Evolutionary conservation across 2,797 vertebrate species (phyloP).

Genomic region (Catamblyrhynchus diadema): DNA sequence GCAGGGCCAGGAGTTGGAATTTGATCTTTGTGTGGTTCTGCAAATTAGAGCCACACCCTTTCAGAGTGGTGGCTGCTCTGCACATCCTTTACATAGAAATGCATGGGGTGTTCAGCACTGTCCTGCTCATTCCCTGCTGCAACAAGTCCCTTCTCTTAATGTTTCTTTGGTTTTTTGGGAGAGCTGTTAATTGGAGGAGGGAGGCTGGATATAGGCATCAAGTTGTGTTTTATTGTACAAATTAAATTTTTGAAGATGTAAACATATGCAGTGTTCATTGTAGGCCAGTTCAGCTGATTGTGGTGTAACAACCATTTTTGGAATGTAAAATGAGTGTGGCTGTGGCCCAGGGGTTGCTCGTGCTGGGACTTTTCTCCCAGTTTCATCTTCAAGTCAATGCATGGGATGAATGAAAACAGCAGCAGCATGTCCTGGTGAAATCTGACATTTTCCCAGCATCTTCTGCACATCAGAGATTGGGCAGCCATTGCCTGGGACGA

Average conservation of each 20-base stretch:
- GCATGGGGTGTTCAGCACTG: rapidly evolving
- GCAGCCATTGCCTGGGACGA: background rate
- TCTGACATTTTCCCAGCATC: background rate
- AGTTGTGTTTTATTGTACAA: background rate
- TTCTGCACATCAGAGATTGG: background rate
- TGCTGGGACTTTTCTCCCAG: background rate
- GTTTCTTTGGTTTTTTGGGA: background rate
- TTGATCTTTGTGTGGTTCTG: background rate
- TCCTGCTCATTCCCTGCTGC: background rate
- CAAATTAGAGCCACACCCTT: background rate
- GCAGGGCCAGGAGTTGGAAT: background rate
- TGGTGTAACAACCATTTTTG: background rate
- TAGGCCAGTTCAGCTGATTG: background rate
- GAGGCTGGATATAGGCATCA: background rate
- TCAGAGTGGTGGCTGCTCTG: background rate
- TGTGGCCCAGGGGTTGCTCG: background rate
- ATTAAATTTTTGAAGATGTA: background rate
- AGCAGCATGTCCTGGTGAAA: background rate
- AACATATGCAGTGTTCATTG: background rate
- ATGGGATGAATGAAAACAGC: background rate
- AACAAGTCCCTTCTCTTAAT: background rate
- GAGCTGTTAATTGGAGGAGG: background rate
- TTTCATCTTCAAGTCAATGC: background rate
- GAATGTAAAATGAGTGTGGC: background rate
- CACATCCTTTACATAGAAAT: background rate